These are phyloP conservation scores for Beroe ovata DNA, from an alignment of 37 sponge, comb jelly and placozoan species.

Conservation along the genomic window DNA sequence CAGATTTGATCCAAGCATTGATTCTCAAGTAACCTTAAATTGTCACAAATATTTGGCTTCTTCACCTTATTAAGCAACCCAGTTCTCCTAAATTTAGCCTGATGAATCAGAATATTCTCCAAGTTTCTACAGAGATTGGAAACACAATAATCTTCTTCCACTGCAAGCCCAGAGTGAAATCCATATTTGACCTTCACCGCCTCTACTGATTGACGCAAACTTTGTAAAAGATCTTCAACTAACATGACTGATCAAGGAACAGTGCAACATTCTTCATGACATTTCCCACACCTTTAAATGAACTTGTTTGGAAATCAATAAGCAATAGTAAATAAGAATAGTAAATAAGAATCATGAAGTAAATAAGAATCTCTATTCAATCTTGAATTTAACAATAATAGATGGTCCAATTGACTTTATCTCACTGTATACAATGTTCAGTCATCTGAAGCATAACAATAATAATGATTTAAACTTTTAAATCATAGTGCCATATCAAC, in stretches of 20 bases:
- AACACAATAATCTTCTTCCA: conserved; percentile 63
- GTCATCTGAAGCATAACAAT: too few relatives aligned
- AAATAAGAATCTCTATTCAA: too few relatives aligned
- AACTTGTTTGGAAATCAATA: background rate
- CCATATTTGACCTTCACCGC: conserved; percentile 35
- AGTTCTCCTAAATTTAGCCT: conserved; percentile 57
- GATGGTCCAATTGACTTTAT: too few relatives aligned
- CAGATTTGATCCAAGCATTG: too few relatives aligned
- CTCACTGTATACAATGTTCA: too few relatives aligned
- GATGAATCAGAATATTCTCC: conserved; percentile 13
- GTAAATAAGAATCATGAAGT: too few relatives aligned
- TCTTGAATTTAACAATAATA: too few relatives aligned
- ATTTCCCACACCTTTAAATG: background rate
- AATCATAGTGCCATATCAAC: too few relatives aligned
- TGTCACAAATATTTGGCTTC: too few relatives aligned
- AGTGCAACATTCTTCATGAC: background rate
- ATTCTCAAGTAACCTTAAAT: too few relatives aligned
- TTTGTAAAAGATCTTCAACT: conserved; percentile 20
- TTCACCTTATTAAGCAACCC: background rate
- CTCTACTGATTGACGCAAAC: background rate
- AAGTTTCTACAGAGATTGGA: conserved; percentile 13
- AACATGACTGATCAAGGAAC: background rate
- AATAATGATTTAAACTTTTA: too few relatives aligned
- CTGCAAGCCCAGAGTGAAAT: conserved; percentile 28
- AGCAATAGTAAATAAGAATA: background rate